Evolutionary conservation across 2,797 vertebrate genomes (phyloP), one percentile per base, ranked within the genome.

Genomic region (Manis pentadactyla): DNA sequence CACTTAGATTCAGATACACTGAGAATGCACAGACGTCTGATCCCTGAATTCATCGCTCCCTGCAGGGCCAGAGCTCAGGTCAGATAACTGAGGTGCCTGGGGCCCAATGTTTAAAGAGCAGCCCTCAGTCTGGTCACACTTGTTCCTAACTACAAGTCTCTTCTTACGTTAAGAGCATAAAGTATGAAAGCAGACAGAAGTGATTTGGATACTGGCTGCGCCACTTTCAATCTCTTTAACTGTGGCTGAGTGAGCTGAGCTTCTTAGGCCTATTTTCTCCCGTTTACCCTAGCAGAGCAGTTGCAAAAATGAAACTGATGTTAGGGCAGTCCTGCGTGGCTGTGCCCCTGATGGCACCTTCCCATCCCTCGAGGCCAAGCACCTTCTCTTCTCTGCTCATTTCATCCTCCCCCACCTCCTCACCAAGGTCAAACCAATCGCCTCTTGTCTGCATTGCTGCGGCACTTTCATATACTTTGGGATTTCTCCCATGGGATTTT

Each of bases 321-420:
- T 0, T 0, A 1, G 21, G 2, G 27, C 25, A 51, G 53, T 51
- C 49, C 11, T 5, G 34, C 82, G 19, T 2, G 34, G 3, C 53
- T 49, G 31, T 7, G 0, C 34, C 27, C n/a, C 49, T 42, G 46
- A 31, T 37, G 29, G 27, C 31, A 18, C 21, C 31, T 39, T 59
- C 75, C 42, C 29, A 42, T 29, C 85, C 51, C 59, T 49, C 64
- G 39, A 75, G 31, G 23, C 27, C 10, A 6, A 84, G 29, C 18
- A n/a, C 18, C 64, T n/a, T n/a, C 27, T 69, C 61, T 63, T 78
- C 83, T 74, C 63, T 31, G 21, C 2, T 39, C 4, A 27, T 57
- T 39, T 87, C 46, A 13, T 25, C 37, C 37, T 55, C 29, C 66
- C 61, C 17, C 3, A 6, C 27, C 46, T 29, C 69, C 17, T 63